These are phyloP conservation scores for Holothuria leucospilota DNA, from an alignment of 53 echinoderm and acorn worm species.

Conservation along the genomic window DNA sequence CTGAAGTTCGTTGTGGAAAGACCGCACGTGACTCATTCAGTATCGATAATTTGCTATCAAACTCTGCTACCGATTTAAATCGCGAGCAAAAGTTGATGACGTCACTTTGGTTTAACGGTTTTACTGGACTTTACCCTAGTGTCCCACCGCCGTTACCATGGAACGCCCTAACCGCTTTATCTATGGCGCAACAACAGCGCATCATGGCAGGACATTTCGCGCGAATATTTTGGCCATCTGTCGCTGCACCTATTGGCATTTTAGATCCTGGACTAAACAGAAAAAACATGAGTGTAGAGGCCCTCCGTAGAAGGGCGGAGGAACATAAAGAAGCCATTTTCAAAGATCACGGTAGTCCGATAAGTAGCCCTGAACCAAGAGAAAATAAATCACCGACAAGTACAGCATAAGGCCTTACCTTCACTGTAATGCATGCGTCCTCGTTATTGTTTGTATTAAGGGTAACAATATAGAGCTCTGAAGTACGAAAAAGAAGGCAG, in stretches of 20 bases:
- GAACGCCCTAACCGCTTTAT: constrained; percentile 65
- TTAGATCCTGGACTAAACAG: constrained; percentile 69
- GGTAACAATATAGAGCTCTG: no score
- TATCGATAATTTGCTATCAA: constrained; percentile 87
- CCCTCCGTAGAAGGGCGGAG: constrained; percentile 80
- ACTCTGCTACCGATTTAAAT: constrained; percentile 65
- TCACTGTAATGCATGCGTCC: no score
- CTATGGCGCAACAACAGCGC: constrained; percentile 54
- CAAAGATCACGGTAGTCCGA: constrained; percentile 36
- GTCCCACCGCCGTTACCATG: constrained; percentile 60
- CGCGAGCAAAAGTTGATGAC: constrained; percentile 68
- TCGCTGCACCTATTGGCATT: constrained; percentile 54
- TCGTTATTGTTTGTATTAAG: no score
- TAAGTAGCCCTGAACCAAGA: constrained; percentile 33
- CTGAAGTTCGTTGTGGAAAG: constrained; percentile 22
- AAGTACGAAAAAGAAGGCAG: no score
- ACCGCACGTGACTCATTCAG: constrained; percentile 67
- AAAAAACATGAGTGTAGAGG: constrained; percentile 90
- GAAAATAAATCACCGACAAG: constrained; percentile 24
- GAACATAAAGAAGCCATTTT: constrained; percentile 77
- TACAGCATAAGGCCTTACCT: no score
- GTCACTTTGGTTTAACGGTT: constrained; percentile 63
- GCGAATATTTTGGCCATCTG: constrained; percentile 43
- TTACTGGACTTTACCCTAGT: constrained; percentile 43
- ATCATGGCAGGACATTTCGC: constrained; percentile 69